Base-by-base conservation (phyloP, 2,113 vertebrate species). In the Bothrops jararaca region DNA sequence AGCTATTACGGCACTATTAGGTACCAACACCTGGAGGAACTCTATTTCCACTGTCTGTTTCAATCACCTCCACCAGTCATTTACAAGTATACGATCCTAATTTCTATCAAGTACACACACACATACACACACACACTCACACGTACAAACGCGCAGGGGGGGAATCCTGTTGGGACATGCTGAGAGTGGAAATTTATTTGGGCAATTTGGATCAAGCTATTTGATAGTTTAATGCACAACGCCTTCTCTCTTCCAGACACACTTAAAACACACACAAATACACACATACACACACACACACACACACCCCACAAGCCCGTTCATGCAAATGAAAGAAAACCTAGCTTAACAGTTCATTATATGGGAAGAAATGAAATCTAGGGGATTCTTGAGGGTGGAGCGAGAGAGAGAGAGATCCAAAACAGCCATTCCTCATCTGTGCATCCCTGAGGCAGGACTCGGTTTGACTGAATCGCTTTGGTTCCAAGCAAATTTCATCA, bases 71-170 rank as follows among this genome's bases (percentile, higher is more conserved):
- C 97, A 97, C 98, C 98, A 98, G 98, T 98, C 98, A 98, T 98
- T 98, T 98, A 98, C 98, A 98, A 97, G 97, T 97, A 98, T 98
- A 98, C 98, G 97, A 98, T 98, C 98, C 98, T 98, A 98, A 98
- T 98, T 98, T 98, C 98, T 98, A 98, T 97, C 97, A 98, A 96
- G 96, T 96, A 93, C 23, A 85, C 42, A 80, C 34, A 9, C 6
- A 39, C 3, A 26, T 9, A 60, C 57, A 4, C 12, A 69, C 13
- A 20, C 13, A 39, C 34, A 64, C 3, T 29, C 10, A 64, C 26
- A 39, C 18, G 26, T 11, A 42, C 15, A 34, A 15, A 39, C 15
- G 1, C 13, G n/a, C n/a, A 42, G 22, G 48, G 60, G n/a, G 20
- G 5, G 4, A 52, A 85, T 50, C 57, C 0, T 97, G 96, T 95